phyloP scores from a whole-genome alignment of 2,797 vertebrate genomes.

The Brachymystax lenok region DNA sequence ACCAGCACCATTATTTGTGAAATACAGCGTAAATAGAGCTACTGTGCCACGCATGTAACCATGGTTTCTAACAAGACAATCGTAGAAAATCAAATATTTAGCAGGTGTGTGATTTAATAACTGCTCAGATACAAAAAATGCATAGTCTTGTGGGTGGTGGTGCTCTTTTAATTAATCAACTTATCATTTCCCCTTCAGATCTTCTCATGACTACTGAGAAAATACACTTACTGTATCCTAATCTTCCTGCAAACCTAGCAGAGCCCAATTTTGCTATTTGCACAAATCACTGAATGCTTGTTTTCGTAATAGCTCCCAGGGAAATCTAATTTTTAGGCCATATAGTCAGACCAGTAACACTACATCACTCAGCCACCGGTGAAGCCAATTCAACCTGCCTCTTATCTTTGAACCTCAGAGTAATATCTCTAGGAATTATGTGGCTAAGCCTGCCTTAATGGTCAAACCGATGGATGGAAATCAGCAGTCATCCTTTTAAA shows the following conservation, averaged over 20 bases:
- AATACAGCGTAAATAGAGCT: background rate
- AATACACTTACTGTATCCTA: background rate
- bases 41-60: no score
- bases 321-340: conserved; percentile 32
- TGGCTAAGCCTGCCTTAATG: conserved; percentile 62
- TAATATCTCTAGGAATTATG: conserved; percentile 67
- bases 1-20: background rate
- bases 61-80: background rate
- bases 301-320: conserved; percentile 30
- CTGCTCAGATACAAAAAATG: background rate
- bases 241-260: background rate
- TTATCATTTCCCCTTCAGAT: background rate
- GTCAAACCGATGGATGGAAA: conserved; percentile 56
- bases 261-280: background rate
- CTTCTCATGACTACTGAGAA: background rate
- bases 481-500: conserved; percentile 56
- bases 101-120: background rate
- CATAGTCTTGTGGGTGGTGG: background rate
- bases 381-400: conserved; percentile 38
- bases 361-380: conserved; percentile 45
- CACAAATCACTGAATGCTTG: conserved; percentile 18
- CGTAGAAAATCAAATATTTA: background rate
- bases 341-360: conserved; percentile 38
- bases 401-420: conserved; percentile 69
- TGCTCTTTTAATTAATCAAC: background rate